These are phyloP conservation scores for Crenichthys baileyi DNA, from an alignment of 2,797 vertebrate species.

Conservation along the genomic window DNA sequence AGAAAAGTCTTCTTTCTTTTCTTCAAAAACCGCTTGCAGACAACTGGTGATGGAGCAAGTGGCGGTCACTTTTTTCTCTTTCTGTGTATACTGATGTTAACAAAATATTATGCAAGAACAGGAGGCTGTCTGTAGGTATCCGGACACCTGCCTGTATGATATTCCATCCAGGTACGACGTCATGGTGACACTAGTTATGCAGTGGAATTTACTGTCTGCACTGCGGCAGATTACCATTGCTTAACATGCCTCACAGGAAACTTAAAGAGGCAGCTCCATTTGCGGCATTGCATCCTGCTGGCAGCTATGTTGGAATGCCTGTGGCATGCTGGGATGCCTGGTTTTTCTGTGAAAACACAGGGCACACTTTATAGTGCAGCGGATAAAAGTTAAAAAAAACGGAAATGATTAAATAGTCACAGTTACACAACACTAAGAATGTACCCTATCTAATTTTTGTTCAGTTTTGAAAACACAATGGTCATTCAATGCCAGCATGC, in stretches of 20 bases:
- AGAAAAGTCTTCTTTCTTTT: conserved; percentile 43
- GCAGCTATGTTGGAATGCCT: conserved; percentile 68
- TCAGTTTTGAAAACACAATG: conserved; percentile 5
- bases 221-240: conserved; percentile 83
- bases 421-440: background rate
- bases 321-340: conserved; percentile 66
- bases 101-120: conserved; percentile 43
- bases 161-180: conserved; percentile 78
- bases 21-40: conserved; percentile 49
- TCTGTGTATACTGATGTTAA: conserved; percentile 37
- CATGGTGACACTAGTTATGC: conserved; percentile 79
- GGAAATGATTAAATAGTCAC: conserved; percentile 26
- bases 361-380: conserved; percentile 14
- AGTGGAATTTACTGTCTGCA: conserved; percentile 82
- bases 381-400: conserved; percentile 26
- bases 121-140: conserved; percentile 50
- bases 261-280: conserved; percentile 79
- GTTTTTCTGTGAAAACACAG: conserved; percentile 63
- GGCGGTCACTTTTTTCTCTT: conserved; percentile 53
- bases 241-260: conserved; percentile 82
- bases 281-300: conserved; percentile 72
- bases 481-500: conserved; percentile 31
- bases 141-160: conserved; percentile 64
- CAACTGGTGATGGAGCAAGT: conserved; percentile 43
- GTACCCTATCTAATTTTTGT: background rate